A percentile compares a stretch with the other conserved stretches of the same genome.
These are phyloP conservation scores for Acanthisitta chloris DNA, from an alignment of 2,113 vertebrate species.

Conservation along the genomic window DNA sequence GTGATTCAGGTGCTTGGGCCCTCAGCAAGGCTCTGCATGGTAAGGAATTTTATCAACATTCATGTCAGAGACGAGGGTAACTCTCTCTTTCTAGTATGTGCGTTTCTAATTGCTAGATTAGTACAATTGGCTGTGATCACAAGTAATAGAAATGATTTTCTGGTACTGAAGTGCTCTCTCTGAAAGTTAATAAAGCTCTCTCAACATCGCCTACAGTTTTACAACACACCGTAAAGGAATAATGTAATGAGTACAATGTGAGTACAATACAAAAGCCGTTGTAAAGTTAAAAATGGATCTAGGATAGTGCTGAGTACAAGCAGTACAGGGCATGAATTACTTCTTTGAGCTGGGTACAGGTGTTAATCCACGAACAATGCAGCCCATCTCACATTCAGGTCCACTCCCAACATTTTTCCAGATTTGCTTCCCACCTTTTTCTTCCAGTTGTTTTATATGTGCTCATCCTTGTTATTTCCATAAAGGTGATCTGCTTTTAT, in stretches of 20 bases:
- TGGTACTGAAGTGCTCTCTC: not conserved
- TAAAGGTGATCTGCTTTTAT: not conserved
- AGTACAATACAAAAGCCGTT: not conserved
- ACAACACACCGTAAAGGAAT: not conserved
- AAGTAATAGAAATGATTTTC: not conserved
- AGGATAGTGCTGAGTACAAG: not conserved
- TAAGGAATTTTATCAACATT: not conserved
- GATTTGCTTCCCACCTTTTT: not conserved
- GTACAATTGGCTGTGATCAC: not conserved
- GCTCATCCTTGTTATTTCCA: not conserved
- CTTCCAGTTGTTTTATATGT: not conserved
- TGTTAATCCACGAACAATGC: not conserved
- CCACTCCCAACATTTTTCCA: not conserved
- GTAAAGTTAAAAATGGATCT: slow-evolving; percentile 8
- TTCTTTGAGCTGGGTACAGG: not conserved
- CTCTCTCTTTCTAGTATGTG: not conserved
- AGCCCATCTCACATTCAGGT: not conserved
- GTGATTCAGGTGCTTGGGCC: not conserved
- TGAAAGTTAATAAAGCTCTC: slow-evolving; percentile 43
- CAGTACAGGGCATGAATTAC: not conserved
- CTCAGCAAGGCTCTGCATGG: not conserved
- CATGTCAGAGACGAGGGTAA: not conserved
- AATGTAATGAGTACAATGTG: not conserved
- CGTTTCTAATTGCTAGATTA: not conserved
- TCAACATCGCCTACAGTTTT: slow-evolving; percentile 40